A percentile compares a stretch with the other conserved stretches of the same genome.
Evolutionary conservation across 2,888 invertebrate species (phyloP).

Genomic region (Hyppa rectilinea): DNA sequence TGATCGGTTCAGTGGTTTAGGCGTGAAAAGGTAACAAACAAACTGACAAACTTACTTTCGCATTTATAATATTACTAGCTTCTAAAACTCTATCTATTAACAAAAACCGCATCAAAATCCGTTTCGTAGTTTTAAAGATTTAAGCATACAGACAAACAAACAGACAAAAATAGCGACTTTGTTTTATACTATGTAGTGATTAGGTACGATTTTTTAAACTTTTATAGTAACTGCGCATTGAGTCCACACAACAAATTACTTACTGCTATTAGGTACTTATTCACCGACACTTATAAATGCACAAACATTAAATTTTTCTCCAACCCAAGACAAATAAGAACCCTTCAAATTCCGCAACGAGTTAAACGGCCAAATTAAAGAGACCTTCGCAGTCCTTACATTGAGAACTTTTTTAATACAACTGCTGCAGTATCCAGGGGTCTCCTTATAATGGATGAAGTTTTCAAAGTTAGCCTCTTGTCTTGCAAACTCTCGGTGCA

Average conservation of each 20-base stretch:
- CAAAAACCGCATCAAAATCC: no score
- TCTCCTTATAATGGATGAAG: conserved; percentile 67
- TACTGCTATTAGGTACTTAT: conserved; percentile 21
- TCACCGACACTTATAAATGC: conserved; percentile 30
- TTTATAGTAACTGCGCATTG: background rate
- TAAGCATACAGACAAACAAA: no score
- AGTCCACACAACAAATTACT: conserved; percentile 14
- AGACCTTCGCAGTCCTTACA: conserved; percentile 57
- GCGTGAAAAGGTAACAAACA: no score
- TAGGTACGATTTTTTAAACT: no score
- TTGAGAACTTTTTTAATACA: conserved; percentile 42
- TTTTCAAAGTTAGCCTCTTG: conserved; percentile 76
- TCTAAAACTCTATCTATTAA: no score
- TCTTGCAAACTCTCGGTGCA: conserved; percentile 83
- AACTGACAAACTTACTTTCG: no score
- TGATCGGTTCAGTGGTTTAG: no score
- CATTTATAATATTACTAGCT: no score
- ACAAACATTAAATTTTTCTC: conserved; percentile 27
- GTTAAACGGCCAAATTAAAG: conserved; percentile 67
- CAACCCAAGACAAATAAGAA: conserved; percentile 60
- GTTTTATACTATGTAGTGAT: no score
- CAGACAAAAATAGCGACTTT: no score
- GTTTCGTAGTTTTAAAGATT: no score
- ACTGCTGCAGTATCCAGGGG: conserved; percentile 42
- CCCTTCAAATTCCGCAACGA: conserved; percentile 34